Evolutionary conservation across 2,888 invertebrate species (phyloP).

Genomic region (Bombylius major): DNA sequence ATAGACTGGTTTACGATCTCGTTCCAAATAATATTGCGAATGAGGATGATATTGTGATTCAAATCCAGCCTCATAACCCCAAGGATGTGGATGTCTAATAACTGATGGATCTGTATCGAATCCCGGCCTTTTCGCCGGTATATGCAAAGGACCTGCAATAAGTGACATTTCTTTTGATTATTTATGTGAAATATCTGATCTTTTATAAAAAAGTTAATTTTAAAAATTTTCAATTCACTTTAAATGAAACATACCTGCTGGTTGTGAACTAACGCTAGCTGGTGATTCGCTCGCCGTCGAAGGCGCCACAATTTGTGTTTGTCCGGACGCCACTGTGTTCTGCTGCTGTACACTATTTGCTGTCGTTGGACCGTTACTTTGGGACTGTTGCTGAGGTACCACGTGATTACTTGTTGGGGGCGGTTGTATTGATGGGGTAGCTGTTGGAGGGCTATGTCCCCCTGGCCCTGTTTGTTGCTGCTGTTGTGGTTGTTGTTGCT

Average conservation of each 20-base stretch:
- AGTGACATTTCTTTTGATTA: slow-evolving; percentile 42
- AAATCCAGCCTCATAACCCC: slow-evolving; percentile 35
- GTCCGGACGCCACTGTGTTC: slow-evolving; percentile 36
- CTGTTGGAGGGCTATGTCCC: slow-evolving; percentile 7
- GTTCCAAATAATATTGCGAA: slow-evolving; percentile 35
- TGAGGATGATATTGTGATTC: slow-evolving; percentile 32
- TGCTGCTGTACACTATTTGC: slow-evolving; percentile 18
- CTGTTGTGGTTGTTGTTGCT: slow-evolving; percentile 25
- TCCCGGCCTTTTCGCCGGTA: slow-evolving; percentile 69
- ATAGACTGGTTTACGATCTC: slow-evolving; percentile 37
- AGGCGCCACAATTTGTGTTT: slow-evolving; percentile 40
- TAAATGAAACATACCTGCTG: slow-evolving; percentile 31
- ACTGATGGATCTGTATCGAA: slow-evolving; percentile 40
- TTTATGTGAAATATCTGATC: slow-evolving; percentile 42
- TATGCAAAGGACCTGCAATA: slow-evolving; percentile 62
- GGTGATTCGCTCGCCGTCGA: slow-evolving; percentile 47
- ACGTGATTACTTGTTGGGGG: slow-evolving; percentile 12
- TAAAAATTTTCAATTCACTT: background rate
- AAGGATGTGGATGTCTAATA: slow-evolving; percentile 36
- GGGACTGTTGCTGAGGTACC: slow-evolving; percentile 18
- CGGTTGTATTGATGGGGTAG: background rate
- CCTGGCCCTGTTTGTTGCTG: slow-evolving; percentile 16
- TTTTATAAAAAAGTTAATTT: background rate
- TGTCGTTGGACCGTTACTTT: slow-evolving; percentile 9
- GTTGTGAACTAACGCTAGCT: slow-evolving; percentile 42